Evolutionary conservation across 2,888 invertebrate genomes (phyloP), one percentile per base, ranked within the genome.

Genomic region (Toxonevra muliebris): DNA sequence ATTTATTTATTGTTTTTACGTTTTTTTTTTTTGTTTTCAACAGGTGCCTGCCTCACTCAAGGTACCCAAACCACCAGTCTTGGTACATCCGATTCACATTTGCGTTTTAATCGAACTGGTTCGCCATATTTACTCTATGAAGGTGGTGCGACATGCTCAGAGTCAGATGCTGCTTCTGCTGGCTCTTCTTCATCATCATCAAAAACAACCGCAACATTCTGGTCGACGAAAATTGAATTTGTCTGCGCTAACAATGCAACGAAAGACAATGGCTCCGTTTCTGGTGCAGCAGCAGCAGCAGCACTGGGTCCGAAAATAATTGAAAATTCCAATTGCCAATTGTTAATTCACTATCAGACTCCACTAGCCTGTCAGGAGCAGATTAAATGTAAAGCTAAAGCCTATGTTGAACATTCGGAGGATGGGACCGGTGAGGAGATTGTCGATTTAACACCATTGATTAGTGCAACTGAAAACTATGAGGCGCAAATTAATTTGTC

Each of bases 221-320:
- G 84, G 84, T 80, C 83, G 61, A 86, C 85, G 61, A 83, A 81
- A 84, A 86, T 86, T 75, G 85, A 86, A 77, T 86, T 86, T 77
- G 80, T 84, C 69, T 86, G 86, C 70, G 78, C 80, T 59, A 77
- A 78, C 75, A 80, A 77, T 73, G 76, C 75, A 45, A 77, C 79
- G 19, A 80, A 77, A 73, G 76, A 76, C 74, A 75, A 75, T 63
- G 66, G 69, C 55, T 55, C 43, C 52, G 64, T 61, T 1, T 50
- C 61, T 40, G 61, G 61, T 15, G 48, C 61, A 62, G 69, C 69
- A 59, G 61, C 66, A 20, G 62, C 61, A 41, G 66, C 42, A 59
- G 61, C 58, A 41, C 41, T 67, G 41, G 69, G 63, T 58, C 76
- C 79, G 64, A 79, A 82, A 79, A 80, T 86, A 79, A 83, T 85